Conservation (phyloP, 2,888 invertebrate species). For the Molanna angustata region DNA sequence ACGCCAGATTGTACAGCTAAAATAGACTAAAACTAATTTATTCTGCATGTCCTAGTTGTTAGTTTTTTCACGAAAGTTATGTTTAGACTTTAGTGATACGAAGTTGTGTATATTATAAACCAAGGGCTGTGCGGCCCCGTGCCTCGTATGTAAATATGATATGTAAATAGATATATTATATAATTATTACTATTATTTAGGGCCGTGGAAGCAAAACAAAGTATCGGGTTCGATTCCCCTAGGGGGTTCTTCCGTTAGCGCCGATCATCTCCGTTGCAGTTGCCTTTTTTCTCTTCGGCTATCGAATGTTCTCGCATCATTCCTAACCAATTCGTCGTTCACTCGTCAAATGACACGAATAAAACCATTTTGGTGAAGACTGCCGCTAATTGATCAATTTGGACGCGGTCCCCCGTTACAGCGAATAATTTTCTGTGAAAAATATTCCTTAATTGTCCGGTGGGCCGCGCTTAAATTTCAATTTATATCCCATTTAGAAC, state of each 20-base stretch:
- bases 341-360: too few relatives aligned
- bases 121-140: constrained; percentile 30
- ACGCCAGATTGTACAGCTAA: constrained; percentile 19
- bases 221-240: constrained; percentile 2
- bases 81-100: constrained; percentile 15
- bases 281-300: constrained; percentile 21
- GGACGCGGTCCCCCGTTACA: too few relatives aligned
- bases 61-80: constrained; percentile 22
- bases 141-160: constrained; percentile 19
- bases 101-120: constrained; percentile 12
- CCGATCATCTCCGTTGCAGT: constrained; percentile 5
- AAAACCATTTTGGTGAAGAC: too few relatives aligned
- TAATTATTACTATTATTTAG: constrained; percentile 7
- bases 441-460: too few relatives aligned
- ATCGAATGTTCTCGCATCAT: constrained; percentile 15
- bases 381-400: too few relatives aligned
- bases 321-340: background rate
- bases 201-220: constrained; percentile 7
- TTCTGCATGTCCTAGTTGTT: constrained; percentile 30
- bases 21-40: constrained; percentile 32
- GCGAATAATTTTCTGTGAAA: background rate
- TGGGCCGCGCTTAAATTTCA: too few relatives aligned
- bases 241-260: constrained; percentile 25
- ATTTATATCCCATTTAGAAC: too few relatives aligned
- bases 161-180: constrained; percentile 4